Base-by-base conservation (phyloP, 2,888 invertebrate species). In the Digitonthophagus gazella region DNA sequence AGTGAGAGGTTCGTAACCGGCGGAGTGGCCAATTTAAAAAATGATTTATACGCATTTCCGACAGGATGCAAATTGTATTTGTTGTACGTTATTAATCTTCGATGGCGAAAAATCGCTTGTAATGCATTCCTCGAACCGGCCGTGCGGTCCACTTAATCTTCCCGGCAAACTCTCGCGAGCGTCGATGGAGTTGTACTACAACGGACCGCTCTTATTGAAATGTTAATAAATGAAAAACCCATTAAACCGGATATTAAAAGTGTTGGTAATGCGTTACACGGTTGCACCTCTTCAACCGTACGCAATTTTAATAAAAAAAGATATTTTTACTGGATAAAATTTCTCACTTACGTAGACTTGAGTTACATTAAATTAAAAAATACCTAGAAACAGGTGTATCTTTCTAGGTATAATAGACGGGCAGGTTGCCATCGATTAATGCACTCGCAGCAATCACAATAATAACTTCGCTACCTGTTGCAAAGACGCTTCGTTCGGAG, bases 1-100 rank as follows among this genome's bases (percentile, higher is more conserved):
- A 44, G 3, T 2, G 3, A 44, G 2, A 8, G 8, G 8, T 8
- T 11, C 2, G 28, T 44, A 15, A 22, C n/a, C 28, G 44, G 15
- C 64, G 63, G 20, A 15, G 14, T 20, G 19, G 20, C 16, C 15
- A 64, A 64, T 64, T 28, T 64, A 20, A 64, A 64, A 22, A 64
- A 22, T 64, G 64, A 64, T 64, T 64, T 64, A 64, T 64, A 20
- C 64, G 64, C 64, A 22, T 22, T 64, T 64, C 64, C 64, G 64
- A 64, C 64, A 64, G 64, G 22, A 64, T 64, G 64, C 64, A 64
- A 64, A 64, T 64, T 64, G 28, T 64, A 64, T 64, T 64, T 64
- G 64, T 64, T 64, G 28, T 44, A 44, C 28, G 28, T 44, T 44
- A 44, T 44, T 44, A 44, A 44, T 44, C 28, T 44, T 44, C 28